These are phyloP conservation scores for Drosophila elegans DNA, from an alignment of 1,140 invertebrate species.

Conservation along the genomic window DNA sequence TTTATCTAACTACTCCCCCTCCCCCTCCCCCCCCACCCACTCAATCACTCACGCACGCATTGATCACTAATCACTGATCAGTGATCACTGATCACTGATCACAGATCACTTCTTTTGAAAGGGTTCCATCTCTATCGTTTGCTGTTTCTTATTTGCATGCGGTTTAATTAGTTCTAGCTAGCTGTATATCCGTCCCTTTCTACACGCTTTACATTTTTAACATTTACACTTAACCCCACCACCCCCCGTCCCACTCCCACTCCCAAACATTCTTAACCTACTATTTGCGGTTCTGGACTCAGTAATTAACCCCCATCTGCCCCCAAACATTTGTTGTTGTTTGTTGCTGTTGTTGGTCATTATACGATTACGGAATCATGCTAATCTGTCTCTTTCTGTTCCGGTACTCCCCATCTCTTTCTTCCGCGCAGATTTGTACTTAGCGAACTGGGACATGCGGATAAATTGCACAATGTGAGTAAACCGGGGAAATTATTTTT, in stretches of 20 bases:
- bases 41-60: constrained; percentile 7
- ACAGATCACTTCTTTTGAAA: neutral
- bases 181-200: constrained; percentile 13
- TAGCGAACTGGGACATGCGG: constrained; percentile 86
- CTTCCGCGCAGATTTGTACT: constrained; percentile 85
- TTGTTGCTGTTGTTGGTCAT: constrained; percentile 49
- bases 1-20: neutral
- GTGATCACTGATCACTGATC: neutral
- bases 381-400: constrained; percentile 32
- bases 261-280: neutral
- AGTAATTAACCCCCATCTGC: constrained; percentile 28
- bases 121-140: constrained; percentile 7
- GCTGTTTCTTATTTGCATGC: constrained; percentile 20
- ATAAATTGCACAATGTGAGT: constrained; percentile 88
- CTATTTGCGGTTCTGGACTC: constrained; percentile 9
- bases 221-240: constrained; percentile 3
- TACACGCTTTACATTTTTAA: constrained; percentile 11
- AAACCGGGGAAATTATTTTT: neutral
- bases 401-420: constrained; percentile 5
- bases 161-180: constrained; percentile 6
- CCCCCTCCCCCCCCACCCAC: neutral
- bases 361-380: constrained; percentile 1
- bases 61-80: constrained; percentile 7
- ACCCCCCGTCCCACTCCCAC: neutral
- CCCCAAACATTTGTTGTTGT: constrained; percentile 41